Evolutionary conservation across 2,797 vertebrate genomes (phyloP).

Genomic region (Dryobates pubescens): DNA sequence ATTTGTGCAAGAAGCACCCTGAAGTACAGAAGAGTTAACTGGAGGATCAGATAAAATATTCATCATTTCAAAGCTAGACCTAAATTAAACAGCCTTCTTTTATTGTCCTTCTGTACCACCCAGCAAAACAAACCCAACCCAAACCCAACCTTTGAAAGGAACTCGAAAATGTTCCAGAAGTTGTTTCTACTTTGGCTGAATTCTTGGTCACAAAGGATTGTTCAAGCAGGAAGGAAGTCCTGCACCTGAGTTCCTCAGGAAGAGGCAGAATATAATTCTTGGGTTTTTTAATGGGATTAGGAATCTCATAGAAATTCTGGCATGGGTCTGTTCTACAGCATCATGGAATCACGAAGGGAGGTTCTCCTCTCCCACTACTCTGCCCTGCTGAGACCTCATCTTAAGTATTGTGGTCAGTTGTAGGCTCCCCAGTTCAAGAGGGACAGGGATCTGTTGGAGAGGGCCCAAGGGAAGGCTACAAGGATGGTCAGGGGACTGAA

Average conservation of each 20-base stretch:
- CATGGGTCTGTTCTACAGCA: too few relatives aligned
- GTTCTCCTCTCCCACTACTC: too few relatives aligned
- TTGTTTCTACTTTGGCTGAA: neutral
- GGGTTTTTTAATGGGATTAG: too few relatives aligned
- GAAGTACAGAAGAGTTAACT: neutral
- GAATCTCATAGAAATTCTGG: too few relatives aligned
- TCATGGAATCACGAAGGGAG: too few relatives aligned
- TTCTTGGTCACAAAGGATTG: neutral
- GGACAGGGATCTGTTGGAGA: too few relatives aligned
- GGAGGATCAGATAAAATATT: slow-evolving; percentile 6
- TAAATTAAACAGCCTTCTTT: neutral
- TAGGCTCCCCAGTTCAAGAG: too few relatives aligned
- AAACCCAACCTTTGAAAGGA: neutral
- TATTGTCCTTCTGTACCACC: neutral
- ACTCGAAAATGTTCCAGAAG: neutral
- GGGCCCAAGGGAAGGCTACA: too few relatives aligned
- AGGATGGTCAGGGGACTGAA: too few relatives aligned
- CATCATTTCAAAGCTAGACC: neutral
- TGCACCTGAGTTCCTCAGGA: neutral
- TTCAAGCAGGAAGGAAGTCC: neutral
- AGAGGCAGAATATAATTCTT: too few relatives aligned
- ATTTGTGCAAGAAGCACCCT: slow-evolving; percentile 24
- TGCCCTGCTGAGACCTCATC: too few relatives aligned
- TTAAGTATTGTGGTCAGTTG: too few relatives aligned
- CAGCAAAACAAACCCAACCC: neutral